Evolutionary conservation across 1,140 invertebrate genomes (phyloP).

Genomic region (Acromyrmex heyeri): DNA sequence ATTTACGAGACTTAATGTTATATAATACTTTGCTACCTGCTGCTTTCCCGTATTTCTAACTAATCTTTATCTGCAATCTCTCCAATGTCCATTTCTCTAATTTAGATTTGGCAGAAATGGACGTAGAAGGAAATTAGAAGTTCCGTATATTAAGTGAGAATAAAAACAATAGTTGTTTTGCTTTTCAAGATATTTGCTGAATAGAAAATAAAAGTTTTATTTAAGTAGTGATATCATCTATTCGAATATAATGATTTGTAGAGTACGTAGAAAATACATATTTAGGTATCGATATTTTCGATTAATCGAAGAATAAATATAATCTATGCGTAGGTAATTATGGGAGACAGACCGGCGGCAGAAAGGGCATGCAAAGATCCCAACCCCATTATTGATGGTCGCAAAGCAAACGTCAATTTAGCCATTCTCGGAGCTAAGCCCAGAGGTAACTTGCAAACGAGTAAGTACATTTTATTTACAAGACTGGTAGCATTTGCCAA

Average conservation of each 20-base stretch:
- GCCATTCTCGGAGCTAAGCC: conserved; percentile 99
- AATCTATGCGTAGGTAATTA: conserved; percentile 94
- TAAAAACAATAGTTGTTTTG: background rate
- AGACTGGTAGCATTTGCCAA: background rate
- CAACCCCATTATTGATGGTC: conserved; percentile 99
- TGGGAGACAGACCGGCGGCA: conserved; percentile 96
- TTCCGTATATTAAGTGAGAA: background rate
- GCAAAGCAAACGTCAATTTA: conserved; percentile 99
- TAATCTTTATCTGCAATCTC: background rate
- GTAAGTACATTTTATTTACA: conserved; percentile 86
- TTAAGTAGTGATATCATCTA: background rate
- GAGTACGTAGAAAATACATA: background rate
- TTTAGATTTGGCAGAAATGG: no score
- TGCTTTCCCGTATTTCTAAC: background rate
- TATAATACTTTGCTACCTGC: background rate
- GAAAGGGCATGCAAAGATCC: conserved; percentile 99
- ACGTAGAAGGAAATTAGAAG: background rate
- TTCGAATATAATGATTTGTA: background rate
- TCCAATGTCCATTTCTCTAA: no score
- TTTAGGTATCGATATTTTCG: background rate
- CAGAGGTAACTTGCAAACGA: conserved; percentile 93
- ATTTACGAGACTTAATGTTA: background rate
- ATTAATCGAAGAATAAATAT: conserved; percentile 54
- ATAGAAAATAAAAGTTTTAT: background rate
- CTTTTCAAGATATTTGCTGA: background rate